Evolutionary conservation across 2,888 invertebrate species (phyloP).

Genomic region (Ophion ellenae): DNA sequence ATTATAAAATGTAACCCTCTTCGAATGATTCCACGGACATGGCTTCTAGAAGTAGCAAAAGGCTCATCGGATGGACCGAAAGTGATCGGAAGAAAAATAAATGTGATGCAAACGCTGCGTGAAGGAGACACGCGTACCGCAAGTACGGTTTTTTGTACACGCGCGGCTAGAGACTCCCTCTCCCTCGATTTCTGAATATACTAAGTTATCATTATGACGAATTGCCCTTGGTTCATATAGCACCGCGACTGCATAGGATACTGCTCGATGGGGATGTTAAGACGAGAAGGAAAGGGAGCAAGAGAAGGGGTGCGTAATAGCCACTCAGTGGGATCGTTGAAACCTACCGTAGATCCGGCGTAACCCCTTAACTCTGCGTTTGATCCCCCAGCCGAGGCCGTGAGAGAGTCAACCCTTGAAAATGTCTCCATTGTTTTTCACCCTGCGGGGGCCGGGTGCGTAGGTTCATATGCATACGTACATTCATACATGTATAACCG

Average conservation of each 20-base stretch:
- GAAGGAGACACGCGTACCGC: not conserved
- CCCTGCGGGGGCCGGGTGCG: slow-evolving; percentile 51
- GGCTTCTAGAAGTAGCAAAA: too few species aligned
- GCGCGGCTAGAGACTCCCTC: slow-evolving; percentile 5
- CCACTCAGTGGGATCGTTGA: slow-evolving; percentile 82
- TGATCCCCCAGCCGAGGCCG: slow-evolving; percentile 79
- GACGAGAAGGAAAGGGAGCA: not conserved
- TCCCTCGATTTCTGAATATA: slow-evolving; percentile 76
- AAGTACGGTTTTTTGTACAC: not conserved
- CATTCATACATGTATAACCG: slow-evolving; percentile 15
- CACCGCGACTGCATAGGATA: slow-evolving; percentile 24
- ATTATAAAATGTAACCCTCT: too few species aligned
- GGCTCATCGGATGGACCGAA: too few species aligned
- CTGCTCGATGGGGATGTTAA: slow-evolving; percentile 61
- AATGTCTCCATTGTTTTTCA: slow-evolving; percentile 64
- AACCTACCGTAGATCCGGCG: slow-evolving; percentile 70
- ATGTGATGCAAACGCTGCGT: not conserved
- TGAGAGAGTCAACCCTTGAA: slow-evolving; percentile 66
- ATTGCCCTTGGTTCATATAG: slow-evolving; percentile 77
- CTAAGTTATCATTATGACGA: slow-evolving; percentile 80
- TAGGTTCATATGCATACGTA: slow-evolving; percentile 60
- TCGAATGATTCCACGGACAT: too few species aligned
- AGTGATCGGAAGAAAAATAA: not conserved
- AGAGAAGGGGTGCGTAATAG: slow-evolving; percentile 78
- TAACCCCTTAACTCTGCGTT: slow-evolving; percentile 80